Base-by-base conservation (phyloP, 23 tunicate genomes). In the Halocynthia roretzi region DNA sequence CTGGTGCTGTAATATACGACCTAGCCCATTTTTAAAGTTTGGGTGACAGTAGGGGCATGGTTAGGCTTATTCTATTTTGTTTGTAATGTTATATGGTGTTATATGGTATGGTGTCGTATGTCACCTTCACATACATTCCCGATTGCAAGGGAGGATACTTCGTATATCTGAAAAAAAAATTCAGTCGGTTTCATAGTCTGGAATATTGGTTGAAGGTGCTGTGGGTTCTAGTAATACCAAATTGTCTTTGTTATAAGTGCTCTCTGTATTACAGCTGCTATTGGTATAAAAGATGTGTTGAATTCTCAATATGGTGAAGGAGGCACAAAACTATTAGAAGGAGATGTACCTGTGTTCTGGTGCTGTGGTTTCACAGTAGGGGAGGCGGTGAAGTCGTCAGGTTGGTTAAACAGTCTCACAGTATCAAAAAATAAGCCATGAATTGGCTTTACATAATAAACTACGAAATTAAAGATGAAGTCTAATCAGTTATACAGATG, bases 281-380 rank as follows among this genome's bases (percentile, higher is more conserved):
- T 89, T 75, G 84, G 82, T 8, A 75, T 80, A 19, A 21, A 62
- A 6, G 53, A 70, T 61, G 48, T 61, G 7, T 21, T 52, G 40
- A 52, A 84, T 14, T 22, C 53, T 52, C 54, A 68, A 22, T 61
- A 77, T 52, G 85, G 85, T 61, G 85, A 78, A 21, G 8, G 17
- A 9, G 70, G 17, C 6, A 54, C 71, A 6, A n/a, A 19, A 17
- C 51, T 17, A 0, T 71, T 56, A 57, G 89, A 84, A 75, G 93
- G 75, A 14, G 81, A 75, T 17, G 76, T 91, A 17, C 87, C 97
- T 22, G 97, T 83, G 56, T 91, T 85, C 58, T 91, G 83, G 84
- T 80, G 85, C 55, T 91, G 97, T 78, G 97, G 97, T 7, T 81
- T 91, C 7, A 85, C 97, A 10, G 87, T 81, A 12, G 7, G 71